A percentile compares a stretch with the other conserved stretches of the same genome.
Conservation (phyloP, 2,888 invertebrate species). For the Eurois occulta region DNA sequence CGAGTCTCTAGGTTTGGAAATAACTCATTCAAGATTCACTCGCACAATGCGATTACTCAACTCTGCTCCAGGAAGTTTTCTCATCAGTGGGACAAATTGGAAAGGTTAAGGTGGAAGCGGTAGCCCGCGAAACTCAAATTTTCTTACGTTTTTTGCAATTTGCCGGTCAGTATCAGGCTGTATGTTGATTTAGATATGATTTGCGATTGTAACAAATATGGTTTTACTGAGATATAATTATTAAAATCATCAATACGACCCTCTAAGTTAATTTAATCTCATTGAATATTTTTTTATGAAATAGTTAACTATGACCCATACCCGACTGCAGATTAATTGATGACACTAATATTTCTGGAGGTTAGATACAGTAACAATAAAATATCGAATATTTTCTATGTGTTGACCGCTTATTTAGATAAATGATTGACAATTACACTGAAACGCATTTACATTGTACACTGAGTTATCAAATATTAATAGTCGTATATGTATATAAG, state of each 20-base stretch:
- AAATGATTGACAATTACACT: constrained; percentile 23
- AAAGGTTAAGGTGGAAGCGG: too few relatives aligned
- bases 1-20: not conserved
- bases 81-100: not conserved
- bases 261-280: too few relatives aligned
- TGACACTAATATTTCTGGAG: constrained; percentile 29
- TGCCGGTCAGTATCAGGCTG: too few relatives aligned
- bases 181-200: too few relatives aligned
- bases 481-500: constrained; percentile 29
- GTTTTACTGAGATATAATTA: too few relatives aligned
- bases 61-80: not conserved
- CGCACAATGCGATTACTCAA: not conserved
- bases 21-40: not conserved
- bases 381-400: not conserved
- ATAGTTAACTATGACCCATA: not conserved
- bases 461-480: constrained; percentile 25
- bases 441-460: constrained; percentile 32
- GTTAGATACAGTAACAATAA: constrained; percentile 42
- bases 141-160: too few relatives aligned
- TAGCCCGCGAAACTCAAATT: too few relatives aligned
- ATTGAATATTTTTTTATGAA: too few relatives aligned
- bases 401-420: not conserved
- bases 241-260: too few relatives aligned
- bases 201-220: too few relatives aligned
- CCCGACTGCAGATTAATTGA: constrained; percentile 23